These are phyloP conservation scores for Collichthys lucidus DNA, from an alignment of 2,113 vertebrate species.

Conservation along the genomic window DNA sequence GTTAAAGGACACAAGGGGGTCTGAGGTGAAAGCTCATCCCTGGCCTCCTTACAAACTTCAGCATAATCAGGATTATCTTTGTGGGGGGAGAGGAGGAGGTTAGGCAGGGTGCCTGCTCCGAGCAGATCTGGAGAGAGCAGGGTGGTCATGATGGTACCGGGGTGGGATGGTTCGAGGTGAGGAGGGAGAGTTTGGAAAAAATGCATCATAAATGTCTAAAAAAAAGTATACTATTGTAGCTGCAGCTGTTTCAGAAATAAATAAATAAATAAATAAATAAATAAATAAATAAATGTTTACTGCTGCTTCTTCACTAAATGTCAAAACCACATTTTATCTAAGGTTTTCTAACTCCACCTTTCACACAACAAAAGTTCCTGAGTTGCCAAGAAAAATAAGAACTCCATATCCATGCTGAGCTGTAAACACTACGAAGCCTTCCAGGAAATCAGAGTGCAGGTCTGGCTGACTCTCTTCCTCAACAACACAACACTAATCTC, in stretches of 20 bases:
- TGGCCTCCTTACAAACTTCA: constrained; percentile 56
- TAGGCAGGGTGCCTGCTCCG: constrained; percentile 24
- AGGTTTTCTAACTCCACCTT: neutral
- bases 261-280: too few relatives aligned
- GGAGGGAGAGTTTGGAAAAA: neutral
- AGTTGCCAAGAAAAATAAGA: constrained; percentile 8
- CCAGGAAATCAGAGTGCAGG: constrained; percentile 9
- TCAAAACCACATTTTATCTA: neutral
- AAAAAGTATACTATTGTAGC: neutral
- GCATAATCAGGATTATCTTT: constrained; percentile 74
- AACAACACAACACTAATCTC: constrained; percentile 25
- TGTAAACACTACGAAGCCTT: constrained; percentile 2
- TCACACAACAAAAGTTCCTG: neutral
- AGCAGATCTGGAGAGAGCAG: constrained; percentile 38
- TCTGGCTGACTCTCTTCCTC: constrained; percentile 15
- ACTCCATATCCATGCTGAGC: neutral
- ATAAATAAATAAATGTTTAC: too few relatives aligned
- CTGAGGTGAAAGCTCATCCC: constrained; percentile 72
- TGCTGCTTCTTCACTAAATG: neutral
- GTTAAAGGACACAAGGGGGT: constrained; percentile 71
- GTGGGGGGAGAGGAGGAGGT: neutral
- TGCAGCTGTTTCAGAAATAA: neutral
- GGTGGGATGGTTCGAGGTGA: constrained; percentile 24
- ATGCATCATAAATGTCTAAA: neutral
- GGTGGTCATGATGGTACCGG: constrained; percentile 57